Conservation (phyloP, 1,140 invertebrate species). For the Hirudo medicinalis region DNA sequence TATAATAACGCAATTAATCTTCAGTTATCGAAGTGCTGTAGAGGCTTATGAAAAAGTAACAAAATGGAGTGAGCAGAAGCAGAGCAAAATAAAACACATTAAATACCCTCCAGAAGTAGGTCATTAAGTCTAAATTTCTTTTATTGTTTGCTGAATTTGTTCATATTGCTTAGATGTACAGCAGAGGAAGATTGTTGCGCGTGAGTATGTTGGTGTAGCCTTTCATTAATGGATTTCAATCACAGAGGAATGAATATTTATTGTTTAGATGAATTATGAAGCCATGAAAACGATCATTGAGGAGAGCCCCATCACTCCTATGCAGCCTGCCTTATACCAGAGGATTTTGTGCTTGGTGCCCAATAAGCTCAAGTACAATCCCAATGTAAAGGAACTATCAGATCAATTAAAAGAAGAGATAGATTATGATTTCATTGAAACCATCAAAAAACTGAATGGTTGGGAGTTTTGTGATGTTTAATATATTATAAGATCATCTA, state of each 20-base stretch:
- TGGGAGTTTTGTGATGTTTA: conserved; percentile 13
- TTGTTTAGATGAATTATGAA: conserved; percentile 37
- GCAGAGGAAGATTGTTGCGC: conserved; percentile 7
- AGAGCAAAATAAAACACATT: conserved; percentile 2
- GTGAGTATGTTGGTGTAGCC: neutral
- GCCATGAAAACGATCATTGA: conserved; percentile 37
- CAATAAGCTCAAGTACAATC: conserved; percentile 28
- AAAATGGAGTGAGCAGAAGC: neutral
- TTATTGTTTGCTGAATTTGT: neutral
- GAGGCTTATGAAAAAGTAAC: conserved; percentile 13
- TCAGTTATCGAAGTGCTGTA: conserved; percentile 1
- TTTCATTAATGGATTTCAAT: neutral
- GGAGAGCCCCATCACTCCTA: conserved; percentile 34
- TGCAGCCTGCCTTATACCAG: conserved; percentile 38
- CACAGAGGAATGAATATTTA: neutral
- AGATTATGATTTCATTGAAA: conserved; percentile 32
- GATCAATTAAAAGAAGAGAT: conserved; percentile 36
- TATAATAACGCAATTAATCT: neutral
- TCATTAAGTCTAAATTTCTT: neutral
- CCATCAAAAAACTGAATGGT: conserved; percentile 42
- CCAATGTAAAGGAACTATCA: conserved; percentile 29
- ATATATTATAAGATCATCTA: neutral
- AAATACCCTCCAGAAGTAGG: conserved; percentile 4
- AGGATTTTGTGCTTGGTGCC: conserved; percentile 37
- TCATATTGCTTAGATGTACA: neutral